Evolutionary conservation across 1,140 invertebrate genomes (phyloP), one percentile per base, ranked within the genome.

Genomic region (Ooceraea biroi): DNA sequence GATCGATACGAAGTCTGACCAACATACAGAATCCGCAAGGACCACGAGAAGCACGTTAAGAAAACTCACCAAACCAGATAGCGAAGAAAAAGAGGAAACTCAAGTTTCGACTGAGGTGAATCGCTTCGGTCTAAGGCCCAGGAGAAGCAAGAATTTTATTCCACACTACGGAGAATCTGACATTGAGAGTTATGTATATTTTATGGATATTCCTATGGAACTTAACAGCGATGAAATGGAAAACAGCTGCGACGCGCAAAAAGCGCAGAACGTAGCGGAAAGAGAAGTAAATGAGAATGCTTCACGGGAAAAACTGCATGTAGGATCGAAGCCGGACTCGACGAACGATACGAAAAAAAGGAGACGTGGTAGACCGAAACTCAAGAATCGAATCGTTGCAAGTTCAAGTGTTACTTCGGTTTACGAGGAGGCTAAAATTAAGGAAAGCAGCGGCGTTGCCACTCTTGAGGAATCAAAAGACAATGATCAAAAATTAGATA

Each of bases 311-410:
- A 36, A 44, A 2, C 8, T 3, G 1, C 4, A 3, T 17, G 17
- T 0, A 27, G 27, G 48, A 22, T 58, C 44, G 10, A 73, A 50
- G 17, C 12, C 17, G n/a, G 65, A 80, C 11, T 55, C 50, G 57
- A 50, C 44, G 3, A 48, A 50, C 7, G 44, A 52, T 0, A 22
- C 19, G 10, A 80, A 44, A 25, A 80, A 71, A 19, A 82, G 30
- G 11, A 82, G 74, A 41, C 71, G 78, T 27, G 78, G 78, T 1
- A 72, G 78, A 44, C 76, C 76, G 22, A 80, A 65, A 27, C 17
- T 58, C 14, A 69, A 71, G 1, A 11, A 80, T 69, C 76, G 65
- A 27, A 44, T 27, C 17, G 17, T 77, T 66, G 0, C 73, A 19
- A 66, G 41, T 66, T 36, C 48, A 4, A 65, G 5, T 41, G 22